Conservation (phyloP, 2,113 vertebrate species). For the Columbina picui region DNA sequence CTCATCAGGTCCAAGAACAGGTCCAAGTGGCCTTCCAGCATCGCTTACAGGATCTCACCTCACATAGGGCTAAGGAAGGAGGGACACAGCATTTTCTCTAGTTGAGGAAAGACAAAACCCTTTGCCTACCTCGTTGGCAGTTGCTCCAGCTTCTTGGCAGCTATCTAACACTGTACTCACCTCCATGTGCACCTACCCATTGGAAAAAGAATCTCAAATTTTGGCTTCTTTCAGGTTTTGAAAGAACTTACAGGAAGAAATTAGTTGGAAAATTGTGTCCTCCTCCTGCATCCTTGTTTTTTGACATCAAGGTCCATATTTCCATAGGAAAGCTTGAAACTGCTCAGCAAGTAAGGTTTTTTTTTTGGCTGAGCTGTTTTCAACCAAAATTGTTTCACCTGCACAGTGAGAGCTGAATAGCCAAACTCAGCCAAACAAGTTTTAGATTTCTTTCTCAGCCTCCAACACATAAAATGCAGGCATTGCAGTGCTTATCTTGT, state of each 20-base stretch:
- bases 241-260: background rate
- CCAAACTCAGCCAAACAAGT: too few relatives aligned
- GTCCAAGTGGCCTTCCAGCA: background rate
- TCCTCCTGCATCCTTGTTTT: background rate
- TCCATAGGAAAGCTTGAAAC: background rate
- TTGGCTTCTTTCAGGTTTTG: background rate
- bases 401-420: background rate
- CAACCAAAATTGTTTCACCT: background rate
- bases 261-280: background rate
- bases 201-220: background rate
- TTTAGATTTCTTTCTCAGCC: background rate
- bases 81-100: fast-evolving
- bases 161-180: background rate
- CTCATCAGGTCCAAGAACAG: background rate
- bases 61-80: background rate
- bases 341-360: fast-evolving
- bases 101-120: background rate
- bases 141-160: background rate
- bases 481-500: background rate
- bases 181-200: background rate
- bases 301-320: fast-evolving
- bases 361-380: background rate
- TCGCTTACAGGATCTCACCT: background rate
- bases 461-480: background rate
- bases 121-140: background rate